phyloP scores from a whole-genome alignment of 2,113 vertebrate genomes.

The Gallinago jamesoni region DNA sequence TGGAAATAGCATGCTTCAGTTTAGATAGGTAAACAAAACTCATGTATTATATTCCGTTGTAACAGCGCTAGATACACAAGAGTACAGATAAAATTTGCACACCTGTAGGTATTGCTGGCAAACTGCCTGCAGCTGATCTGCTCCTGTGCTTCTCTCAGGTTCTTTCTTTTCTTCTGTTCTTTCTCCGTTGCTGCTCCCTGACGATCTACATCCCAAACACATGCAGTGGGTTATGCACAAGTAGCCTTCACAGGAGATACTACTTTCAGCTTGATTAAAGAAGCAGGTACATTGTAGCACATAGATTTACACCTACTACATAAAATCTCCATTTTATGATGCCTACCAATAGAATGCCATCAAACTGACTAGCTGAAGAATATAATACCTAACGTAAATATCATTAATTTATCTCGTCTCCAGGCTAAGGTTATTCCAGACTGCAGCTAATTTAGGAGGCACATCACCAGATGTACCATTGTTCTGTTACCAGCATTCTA shows the following conservation, averaged over 20 bases:
- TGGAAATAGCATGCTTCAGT: background rate
- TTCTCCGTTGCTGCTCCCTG: background rate
- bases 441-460: background rate
- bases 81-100: background rate
- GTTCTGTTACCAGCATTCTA: background rate
- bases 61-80: background rate
- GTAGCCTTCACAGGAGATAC: background rate
- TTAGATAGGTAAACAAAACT: background rate
- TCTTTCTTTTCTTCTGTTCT: constrained; percentile 45
- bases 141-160: background rate
- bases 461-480: background rate
- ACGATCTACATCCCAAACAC: constrained; percentile 47
- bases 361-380: background rate
- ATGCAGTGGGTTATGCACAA: background rate
- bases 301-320: background rate
- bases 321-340: background rate
- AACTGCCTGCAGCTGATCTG: constrained; percentile 31
- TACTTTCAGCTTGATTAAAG: background rate
- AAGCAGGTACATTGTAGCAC: background rate
- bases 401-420: background rate
- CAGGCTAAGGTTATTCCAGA: background rate
- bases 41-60: background rate
- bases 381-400: background rate
- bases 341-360: background rate
- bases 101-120: constrained; percentile 77